Percentiles rank a stretch among this genome's conserved stretches.
Evolutionary conservation across 1,140 invertebrate genomes (phyloP).

Genomic region (Bombus superbus): DNA sequence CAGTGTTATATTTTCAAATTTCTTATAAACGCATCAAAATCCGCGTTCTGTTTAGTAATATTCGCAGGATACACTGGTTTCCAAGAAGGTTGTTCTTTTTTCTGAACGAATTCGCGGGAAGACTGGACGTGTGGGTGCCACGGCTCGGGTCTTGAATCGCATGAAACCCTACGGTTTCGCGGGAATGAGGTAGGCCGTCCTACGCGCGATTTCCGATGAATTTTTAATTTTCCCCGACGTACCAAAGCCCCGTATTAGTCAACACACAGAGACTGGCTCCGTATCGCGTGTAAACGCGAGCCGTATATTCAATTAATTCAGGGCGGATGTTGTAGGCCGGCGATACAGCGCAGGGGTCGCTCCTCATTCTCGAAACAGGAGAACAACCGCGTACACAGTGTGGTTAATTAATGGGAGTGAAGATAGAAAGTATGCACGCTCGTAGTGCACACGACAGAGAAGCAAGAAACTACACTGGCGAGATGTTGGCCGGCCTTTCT

Average conservation of each 20-base stretch:
- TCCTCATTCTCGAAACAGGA: conserved; percentile 59
- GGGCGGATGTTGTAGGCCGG: conserved; percentile 59
- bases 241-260: neutral
- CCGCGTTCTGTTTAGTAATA: neutral
- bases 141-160: neutral
- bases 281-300: conserved; percentile 58
- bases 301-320: conserved; percentile 63
- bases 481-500: conserved; percentile 19
- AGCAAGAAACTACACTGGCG: neutral
- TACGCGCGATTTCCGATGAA: conserved; percentile 30
- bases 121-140: neutral
- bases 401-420: conserved; percentile 51
- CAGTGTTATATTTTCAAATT: too few relatives aligned
- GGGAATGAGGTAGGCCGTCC: neutral
- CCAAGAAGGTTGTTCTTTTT: neutral
- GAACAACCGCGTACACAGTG: conserved; percentile 37
- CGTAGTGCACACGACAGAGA: conserved; percentile 13
- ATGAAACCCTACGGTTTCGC: neutral
- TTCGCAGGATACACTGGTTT: neutral
- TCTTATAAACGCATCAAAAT: too few relatives aligned
- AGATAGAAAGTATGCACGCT: conserved; percentile 27
- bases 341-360: conserved; percentile 45
- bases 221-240: conserved; percentile 36
- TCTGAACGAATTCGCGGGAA: neutral
- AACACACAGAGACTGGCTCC: conserved; percentile 7